Evolutionary conservation across 2,113 vertebrate species (phyloP).

Genomic region (Sinocyclocheilus anshuiensis): DNA sequence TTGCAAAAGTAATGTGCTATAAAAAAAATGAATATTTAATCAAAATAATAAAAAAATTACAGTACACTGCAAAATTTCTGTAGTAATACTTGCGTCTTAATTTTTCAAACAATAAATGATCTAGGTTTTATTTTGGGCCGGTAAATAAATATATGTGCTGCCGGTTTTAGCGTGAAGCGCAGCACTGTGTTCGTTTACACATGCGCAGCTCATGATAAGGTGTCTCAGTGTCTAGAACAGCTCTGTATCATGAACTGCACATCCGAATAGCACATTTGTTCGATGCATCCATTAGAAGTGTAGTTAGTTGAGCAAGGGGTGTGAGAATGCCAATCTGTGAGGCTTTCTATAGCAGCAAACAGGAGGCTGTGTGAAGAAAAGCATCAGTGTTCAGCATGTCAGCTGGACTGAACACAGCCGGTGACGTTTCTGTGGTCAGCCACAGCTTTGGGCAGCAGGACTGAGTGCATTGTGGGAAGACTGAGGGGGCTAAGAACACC

Average conservation of each 20-base stretch:
- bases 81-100: no score
- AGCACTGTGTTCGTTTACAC: neutral
- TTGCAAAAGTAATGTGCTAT: no score
- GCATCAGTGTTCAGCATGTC: constrained; percentile 68
- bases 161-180: no score
- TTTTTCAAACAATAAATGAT: no score
- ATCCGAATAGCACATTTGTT: neutral
- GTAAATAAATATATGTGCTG: no score
- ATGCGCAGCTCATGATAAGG: neutral
- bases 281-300: neutral
- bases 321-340: constrained; percentile 54
- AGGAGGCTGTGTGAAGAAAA: constrained; percentile 66
- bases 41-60: no score
- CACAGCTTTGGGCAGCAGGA: constrained; percentile 67
- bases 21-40: no score
- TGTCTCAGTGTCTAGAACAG: neutral
- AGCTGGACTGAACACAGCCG: constrained; percentile 64
- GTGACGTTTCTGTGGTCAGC: constrained; percentile 79
- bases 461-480: constrained; percentile 65
- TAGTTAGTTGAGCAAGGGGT: neutral
- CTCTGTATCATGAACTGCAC: no score
- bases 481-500: constrained; percentile 74
- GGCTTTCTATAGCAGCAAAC: constrained; percentile 54
- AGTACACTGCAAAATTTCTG: no score
- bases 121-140: no score